A percentile compares a stretch with the other conserved stretches of the same genome.
These are phyloP conservation scores for Pomatostomus ruficeps DNA, from an alignment of 2,113 vertebrate species.

Conservation along the genomic window DNA sequence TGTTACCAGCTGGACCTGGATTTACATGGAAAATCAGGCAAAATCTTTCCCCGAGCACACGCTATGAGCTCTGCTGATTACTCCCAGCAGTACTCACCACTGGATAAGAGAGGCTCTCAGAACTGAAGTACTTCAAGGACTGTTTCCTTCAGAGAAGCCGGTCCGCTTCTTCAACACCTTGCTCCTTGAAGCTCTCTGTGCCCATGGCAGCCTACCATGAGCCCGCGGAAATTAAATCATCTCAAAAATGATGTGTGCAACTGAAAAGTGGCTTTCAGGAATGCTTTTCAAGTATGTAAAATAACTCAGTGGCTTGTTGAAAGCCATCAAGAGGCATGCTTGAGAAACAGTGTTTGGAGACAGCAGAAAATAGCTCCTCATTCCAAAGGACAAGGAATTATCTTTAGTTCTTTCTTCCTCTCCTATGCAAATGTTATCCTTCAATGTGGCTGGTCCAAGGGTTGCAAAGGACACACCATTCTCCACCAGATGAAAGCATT, in stretches of 20 bases:
- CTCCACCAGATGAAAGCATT: neutral
- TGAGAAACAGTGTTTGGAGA: neutral
- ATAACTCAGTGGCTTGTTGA: conserved; percentile 2
- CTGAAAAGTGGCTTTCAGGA: conserved; percentile 7
- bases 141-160: conserved; percentile 9
- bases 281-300: conserved; percentile 9
- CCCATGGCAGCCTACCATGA: neutral
- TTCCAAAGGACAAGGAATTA: neutral
- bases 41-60: neutral
- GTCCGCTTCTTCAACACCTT: neutral
- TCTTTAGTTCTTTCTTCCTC: neutral
- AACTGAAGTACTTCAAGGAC: conserved; percentile 39
- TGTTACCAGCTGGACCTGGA: neutral
- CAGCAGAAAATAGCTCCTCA: conserved; percentile 8
- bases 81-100: conserved; percentile 9
- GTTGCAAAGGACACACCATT: neutral
- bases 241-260: neutral
- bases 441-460: neutral
- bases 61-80: conserved; percentile 6
- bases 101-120: conserved; percentile 27
- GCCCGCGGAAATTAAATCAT: neutral
- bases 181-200: conserved; percentile 16
- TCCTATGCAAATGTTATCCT: conserved; percentile 6
- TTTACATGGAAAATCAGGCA: neutral
- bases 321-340: conserved; percentile 8